Conservation (phyloP, 2,888 invertebrate genomes). For the Noctua fimbriata region DNA sequence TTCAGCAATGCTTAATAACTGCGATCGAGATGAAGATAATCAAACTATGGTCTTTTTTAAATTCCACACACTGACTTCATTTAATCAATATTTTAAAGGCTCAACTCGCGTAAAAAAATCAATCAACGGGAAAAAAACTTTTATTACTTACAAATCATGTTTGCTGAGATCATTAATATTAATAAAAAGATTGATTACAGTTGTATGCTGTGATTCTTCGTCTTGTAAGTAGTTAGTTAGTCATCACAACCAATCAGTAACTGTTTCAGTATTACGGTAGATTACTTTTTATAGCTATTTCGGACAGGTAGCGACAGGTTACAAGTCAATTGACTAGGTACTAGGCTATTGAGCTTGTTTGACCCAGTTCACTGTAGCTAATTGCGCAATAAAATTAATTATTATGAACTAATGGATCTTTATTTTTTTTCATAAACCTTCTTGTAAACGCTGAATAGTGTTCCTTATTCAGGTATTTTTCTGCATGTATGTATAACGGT, state of each 20-base stretch:
- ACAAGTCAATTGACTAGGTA: slow-evolving; percentile 39
- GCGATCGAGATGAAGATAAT: not conserved
- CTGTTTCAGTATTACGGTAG: slow-evolving; percentile 57
- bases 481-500: not conserved
- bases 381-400: slow-evolving; percentile 42
- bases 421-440: not conserved
- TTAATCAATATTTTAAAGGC: not conserved
- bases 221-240: slow-evolving; percentile 38
- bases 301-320: slow-evolving; percentile 55
- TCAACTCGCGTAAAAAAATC: not conserved
- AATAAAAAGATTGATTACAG: slow-evolving; percentile 42
- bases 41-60: not conserved
- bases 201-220: slow-evolving; percentile 32
- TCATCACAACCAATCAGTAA: slow-evolving; percentile 55
- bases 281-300: slow-evolving; percentile 54
- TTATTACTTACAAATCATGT: slow-evolving; percentile 39
- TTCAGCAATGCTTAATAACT: not conserved
- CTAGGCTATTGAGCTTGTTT: slow-evolving; percentile 10
- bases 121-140: slow-evolving; percentile 1
- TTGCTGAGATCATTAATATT: slow-evolving; percentile 26
- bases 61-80: not conserved
- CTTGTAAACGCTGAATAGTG: not conserved
- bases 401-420: not conserved
- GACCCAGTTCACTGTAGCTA: slow-evolving; percentile 8
- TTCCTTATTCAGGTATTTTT: not conserved